These are phyloP conservation scores for Drosophila bocki DNA, from an alignment of 1,140 invertebrate genomes.

Conservation along the genomic window DNA sequence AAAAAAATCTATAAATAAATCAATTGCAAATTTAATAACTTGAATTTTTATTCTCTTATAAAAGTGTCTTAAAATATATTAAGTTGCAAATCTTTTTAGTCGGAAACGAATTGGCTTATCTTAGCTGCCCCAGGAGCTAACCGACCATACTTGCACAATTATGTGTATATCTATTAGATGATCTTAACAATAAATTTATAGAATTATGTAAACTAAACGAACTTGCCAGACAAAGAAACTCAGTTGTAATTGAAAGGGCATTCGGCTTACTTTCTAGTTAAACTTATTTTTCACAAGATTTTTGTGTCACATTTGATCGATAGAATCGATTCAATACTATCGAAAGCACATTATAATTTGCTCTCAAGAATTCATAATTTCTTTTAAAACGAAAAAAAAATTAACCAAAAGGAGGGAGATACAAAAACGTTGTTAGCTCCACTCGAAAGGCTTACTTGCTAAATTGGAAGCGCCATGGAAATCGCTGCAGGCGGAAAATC, in stretches of 20 bases:
- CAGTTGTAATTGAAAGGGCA: constrained; percentile 1
- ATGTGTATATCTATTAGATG: not conserved
- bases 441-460: constrained; percentile 34
- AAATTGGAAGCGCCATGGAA: constrained; percentile 1
- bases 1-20: not conserved
- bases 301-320: constrained; percentile 18
- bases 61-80: constrained; percentile 7
- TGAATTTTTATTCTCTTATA: constrained; percentile 2
- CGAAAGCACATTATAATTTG: constrained; percentile 6
- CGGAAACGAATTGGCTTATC: not conserved
- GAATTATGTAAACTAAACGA: not conserved
- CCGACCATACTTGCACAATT: not conserved
- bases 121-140: constrained; percentile 9
- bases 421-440: not conserved
- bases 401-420: not conserved
- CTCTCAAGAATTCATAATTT: not conserved
- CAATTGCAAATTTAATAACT: constrained; percentile 4
- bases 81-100: not conserved
- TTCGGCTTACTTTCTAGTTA: constrained; percentile 1
- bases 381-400: not conserved
- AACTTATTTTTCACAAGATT: constrained; percentile 14
- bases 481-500: not conserved
- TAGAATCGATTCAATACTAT: constrained; percentile 19
- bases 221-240: not conserved
- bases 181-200: not conserved